phyloP scores from a whole-genome alignment of 2,113 vertebrate species.

The Cololabis saira region DNA sequence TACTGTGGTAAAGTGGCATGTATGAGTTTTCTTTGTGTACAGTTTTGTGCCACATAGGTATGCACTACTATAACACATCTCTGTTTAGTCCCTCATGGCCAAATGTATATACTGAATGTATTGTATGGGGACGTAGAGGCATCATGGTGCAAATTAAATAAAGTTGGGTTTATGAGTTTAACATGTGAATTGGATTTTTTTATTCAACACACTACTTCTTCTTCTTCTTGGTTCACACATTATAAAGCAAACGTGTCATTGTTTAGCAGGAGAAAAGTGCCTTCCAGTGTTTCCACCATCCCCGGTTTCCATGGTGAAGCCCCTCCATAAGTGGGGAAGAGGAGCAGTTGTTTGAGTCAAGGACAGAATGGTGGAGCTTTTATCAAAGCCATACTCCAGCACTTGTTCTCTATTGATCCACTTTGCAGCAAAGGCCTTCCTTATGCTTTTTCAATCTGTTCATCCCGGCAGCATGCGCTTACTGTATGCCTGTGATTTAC shows the following conservation, averaged over 20 bases:
- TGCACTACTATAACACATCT: conserved; percentile 81
- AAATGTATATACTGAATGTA: conserved; percentile 88
- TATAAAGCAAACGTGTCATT: conserved; percentile 16
- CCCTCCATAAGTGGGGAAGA: conserved; percentile 41
- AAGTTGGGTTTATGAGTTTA: conserved; percentile 78
- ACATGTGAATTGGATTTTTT: conserved; percentile 19
- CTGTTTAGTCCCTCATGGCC: conserved; percentile 80
- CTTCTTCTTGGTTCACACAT: not conserved
- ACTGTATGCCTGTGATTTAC: not conserved
- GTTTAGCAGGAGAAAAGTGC: not conserved
- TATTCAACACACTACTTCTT: not conserved
- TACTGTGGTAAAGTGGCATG: conserved; percentile 62
- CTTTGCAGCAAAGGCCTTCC: conserved; percentile 33
- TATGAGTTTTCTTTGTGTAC: conserved; percentile 70
- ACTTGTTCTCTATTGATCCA: conserved; percentile 63
- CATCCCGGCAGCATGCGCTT: not conserved
- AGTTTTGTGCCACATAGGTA: conserved; percentile 74
- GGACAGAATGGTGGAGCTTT: conserved; percentile 48
- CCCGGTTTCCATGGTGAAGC: conserved; percentile 71
- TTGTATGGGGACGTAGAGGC: conserved; percentile 77
- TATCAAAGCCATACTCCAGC: conserved; percentile 38
- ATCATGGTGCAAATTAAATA: conserved; percentile 77
- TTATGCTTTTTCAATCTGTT: not conserved
- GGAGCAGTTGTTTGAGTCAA: conserved; percentile 56
- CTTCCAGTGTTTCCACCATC: conserved; percentile 4